Evolutionary conservation across 2,113 vertebrate genomes (phyloP), one percentile per base, ranked within the genome.

Genomic region (Cranoglanis bouderius): DNA sequence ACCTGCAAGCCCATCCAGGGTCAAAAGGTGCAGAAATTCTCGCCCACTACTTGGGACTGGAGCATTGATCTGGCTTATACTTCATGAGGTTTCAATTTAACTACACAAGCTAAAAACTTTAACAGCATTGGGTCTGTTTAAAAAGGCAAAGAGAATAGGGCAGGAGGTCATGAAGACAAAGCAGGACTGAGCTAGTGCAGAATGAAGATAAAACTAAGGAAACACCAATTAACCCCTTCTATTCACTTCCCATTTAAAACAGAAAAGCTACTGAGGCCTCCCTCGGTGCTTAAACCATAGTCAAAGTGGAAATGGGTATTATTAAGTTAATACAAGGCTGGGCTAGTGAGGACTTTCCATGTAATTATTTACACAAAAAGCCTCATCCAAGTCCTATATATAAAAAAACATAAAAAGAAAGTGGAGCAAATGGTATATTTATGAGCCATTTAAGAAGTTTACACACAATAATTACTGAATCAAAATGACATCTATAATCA

Each of bases 51-150:
- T 85, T 83, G 49, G 85, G 85, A 86, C 82, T 70, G 67, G 29
- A 61, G 92, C 92, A 94, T 92, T 92, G 92, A 94, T 94, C 92
- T 86, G 61, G 74, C 93, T 92, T 92, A 91, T 49, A 83, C 92
- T 91, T 91, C 97, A 97, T 95, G 95, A 94, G 96, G 94, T 96
- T 96, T 92, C 94, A 94, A 96, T 97, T 97, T 96, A 93, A 94
- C 93, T 53, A 14, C 65, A 91, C 93, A 92, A 94, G 95, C 90
- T 91, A 91, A 90, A 94, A 92, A 93, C 92, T 91, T 92, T 91
- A 85, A 89, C 91, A 92, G 88, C 89, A 88, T 88, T 90, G 91
- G 93, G 92, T 85, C 57, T 77, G 86, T 67, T 63, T 81, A 72
- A 87, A 92, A 87, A 92, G 92, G 89, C 87, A 84, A 89, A 90